These are phyloP conservation scores for Pogonophryne albipinna DNA, from an alignment of 2,797 vertebrate species.

Conservation along the genomic window DNA sequence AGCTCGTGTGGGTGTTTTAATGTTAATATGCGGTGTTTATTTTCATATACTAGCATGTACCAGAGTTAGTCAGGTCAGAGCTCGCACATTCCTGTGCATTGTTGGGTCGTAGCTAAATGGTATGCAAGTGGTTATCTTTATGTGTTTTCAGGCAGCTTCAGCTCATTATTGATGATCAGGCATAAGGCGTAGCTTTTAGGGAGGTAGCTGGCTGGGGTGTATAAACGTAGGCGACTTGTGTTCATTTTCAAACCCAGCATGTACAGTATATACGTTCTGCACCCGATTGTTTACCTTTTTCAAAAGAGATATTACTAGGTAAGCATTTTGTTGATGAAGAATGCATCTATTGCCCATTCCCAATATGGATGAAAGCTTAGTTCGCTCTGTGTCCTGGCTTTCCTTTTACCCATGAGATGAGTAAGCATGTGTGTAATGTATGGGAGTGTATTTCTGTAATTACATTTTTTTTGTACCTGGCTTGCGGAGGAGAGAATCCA, in stretches of 20 bases:
- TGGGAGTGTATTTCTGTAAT: slow-evolving; percentile 26
- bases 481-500: slow-evolving; percentile 35
- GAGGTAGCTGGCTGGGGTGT: slow-evolving; percentile 18
- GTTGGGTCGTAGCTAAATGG: slow-evolving; percentile 27
- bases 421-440: slow-evolving; percentile 8
- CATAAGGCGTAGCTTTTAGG: slow-evolving; percentile 38
- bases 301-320: slow-evolving; percentile 15
- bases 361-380: slow-evolving; percentile 43
- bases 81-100: slow-evolving; percentile 20
- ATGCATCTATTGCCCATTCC: slow-evolving; percentile 5
- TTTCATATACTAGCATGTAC: slow-evolving; percentile 36
- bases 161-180: slow-evolving; percentile 67
- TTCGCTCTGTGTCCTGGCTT: slow-evolving; percentile 42
- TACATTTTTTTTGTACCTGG: slow-evolving; percentile 23
- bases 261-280: slow-evolving; percentile 13
- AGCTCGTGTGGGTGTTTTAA: slow-evolving; percentile 51
- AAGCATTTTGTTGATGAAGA: slow-evolving; percentile 28
- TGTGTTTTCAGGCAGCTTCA: slow-evolving; percentile 49
- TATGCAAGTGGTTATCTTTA: slow-evolving; percentile 20
- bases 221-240: background rate
- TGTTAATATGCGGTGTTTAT: slow-evolving; percentile 54
- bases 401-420: slow-evolving; percentile 31
- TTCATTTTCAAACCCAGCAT: slow-evolving; percentile 3
- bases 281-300: slow-evolving; percentile 1
- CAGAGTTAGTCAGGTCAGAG: slow-evolving; percentile 33